Percentiles rank a stretch among this genome's conserved stretches.
Evolutionary conservation across 1,140 invertebrate genomes (phyloP).

Genomic region (Cheumatopsyche charites): DNA sequence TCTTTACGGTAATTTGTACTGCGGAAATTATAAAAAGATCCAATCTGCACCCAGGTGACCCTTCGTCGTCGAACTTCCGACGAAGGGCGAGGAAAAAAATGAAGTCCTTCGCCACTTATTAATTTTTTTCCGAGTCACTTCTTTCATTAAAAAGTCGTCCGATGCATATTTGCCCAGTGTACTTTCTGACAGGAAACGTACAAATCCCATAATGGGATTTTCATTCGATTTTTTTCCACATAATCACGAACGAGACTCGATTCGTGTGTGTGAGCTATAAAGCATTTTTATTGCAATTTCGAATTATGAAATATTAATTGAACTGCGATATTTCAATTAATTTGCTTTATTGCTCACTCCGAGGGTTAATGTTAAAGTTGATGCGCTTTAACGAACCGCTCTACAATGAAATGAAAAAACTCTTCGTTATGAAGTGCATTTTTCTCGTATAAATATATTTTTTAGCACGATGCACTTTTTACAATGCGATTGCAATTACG

Average conservation of each 20-base stretch:
- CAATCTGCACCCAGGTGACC: slow-evolving; percentile 8
- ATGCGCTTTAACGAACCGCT: not conserved
- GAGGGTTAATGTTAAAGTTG: not conserved
- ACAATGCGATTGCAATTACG: not conserved
- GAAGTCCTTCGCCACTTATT: slow-evolving; percentile 7
- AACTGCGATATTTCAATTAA: no score
- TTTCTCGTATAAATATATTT: no score
- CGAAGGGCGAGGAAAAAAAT: not conserved
- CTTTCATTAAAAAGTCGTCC: not conserved
- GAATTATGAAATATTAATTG: no score
- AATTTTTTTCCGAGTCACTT: not conserved
- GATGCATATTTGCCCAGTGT: no score
- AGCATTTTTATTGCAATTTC: no score
- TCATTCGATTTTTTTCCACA: no score
- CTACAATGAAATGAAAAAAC: no score
- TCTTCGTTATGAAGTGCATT: no score
- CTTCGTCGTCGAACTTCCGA: slow-evolving; percentile 22
- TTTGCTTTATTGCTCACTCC: not conserved
- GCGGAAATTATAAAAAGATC: slow-evolving; percentile 35
- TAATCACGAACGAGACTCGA: no score
- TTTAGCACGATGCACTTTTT: not conserved
- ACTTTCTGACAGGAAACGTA: no score
- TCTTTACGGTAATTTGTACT: slow-evolving; percentile 15
- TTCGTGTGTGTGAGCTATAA: no score
- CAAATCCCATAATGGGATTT: no score